These are phyloP conservation scores for Sebastes matsubarae DNA, from an alignment of 2,797 vertebrate genomes.

Conservation along the genomic window DNA sequence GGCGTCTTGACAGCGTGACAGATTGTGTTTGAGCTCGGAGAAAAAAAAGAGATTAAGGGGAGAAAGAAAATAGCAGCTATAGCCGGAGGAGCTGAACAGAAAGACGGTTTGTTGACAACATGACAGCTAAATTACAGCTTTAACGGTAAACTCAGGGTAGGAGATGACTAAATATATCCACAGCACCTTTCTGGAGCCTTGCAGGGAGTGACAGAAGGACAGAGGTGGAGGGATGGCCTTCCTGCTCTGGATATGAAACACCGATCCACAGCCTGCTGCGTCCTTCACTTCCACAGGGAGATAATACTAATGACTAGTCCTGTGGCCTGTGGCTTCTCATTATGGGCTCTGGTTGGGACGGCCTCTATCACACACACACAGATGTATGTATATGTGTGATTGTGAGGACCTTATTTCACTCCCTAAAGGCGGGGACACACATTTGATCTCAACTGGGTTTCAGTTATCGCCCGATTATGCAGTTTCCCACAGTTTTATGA, in stretches of 20 bases:
- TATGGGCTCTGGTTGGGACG: constrained; percentile 29
- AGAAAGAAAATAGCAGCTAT: constrained; percentile 15
- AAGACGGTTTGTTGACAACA: neutral
- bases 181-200: constrained; percentile 23
- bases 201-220: constrained; percentile 44
- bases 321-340: constrained; percentile 65
- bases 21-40: constrained; percentile 32
- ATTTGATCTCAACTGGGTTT: neutral
- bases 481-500: neutral
- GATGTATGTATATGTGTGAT: neutral
- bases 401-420: neutral
- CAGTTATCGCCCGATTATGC: neutral
- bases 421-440: neutral
- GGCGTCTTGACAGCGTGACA: constrained; percentile 18
- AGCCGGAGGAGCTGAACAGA: neutral
- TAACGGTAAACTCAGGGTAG: neutral
- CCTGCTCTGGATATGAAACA: constrained; percentile 35
- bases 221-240: constrained; percentile 33
- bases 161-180: constrained; percentile 40
- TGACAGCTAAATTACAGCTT: constrained; percentile 23
- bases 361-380: neutral
- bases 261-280: constrained; percentile 43
- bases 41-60: neutral
- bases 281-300: constrained; percentile 52
- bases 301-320: constrained; percentile 65